Evolutionary conservation across 2,113 vertebrate species (phyloP).

Genomic region (Rostratula benghalensis): DNA sequence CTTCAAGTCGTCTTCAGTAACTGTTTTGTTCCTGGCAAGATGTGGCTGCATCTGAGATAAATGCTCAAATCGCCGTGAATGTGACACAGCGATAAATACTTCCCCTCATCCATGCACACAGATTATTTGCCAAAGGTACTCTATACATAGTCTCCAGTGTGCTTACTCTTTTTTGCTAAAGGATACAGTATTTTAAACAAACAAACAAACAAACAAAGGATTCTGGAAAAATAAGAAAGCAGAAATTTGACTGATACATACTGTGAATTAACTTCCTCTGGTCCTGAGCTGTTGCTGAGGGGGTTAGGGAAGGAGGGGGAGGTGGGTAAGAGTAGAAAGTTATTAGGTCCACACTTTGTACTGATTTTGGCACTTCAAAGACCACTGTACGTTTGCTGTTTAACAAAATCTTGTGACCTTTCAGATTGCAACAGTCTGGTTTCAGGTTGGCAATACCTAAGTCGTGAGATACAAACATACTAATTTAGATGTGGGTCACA

Average conservation of each 20-base stretch:
- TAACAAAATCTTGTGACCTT: not conserved
- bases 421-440: not conserved
- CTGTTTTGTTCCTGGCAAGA: not conserved
- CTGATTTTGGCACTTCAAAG: not conserved
- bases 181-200: not conserved
- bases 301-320: not conserved
- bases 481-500: not conserved
- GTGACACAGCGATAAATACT: not conserved
- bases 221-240: not conserved
- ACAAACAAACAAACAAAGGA: not conserved
- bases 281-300: not conserved
- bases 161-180: not conserved
- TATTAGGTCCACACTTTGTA: not conserved
- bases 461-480: not conserved
- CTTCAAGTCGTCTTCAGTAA: not conserved
- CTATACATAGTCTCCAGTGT: accelerated
- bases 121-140: not conserved
- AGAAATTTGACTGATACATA: not conserved
- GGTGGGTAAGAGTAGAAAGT: not conserved
- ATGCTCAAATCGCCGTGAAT: not conserved
- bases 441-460: not conserved
- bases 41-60: not conserved
- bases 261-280: not conserved
- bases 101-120: not conserved
- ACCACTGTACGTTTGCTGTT: not conserved